These are phyloP conservation scores for Mechanitis mazaeus DNA, from an alignment of 2,888 invertebrate species.

Conservation along the genomic window DNA sequence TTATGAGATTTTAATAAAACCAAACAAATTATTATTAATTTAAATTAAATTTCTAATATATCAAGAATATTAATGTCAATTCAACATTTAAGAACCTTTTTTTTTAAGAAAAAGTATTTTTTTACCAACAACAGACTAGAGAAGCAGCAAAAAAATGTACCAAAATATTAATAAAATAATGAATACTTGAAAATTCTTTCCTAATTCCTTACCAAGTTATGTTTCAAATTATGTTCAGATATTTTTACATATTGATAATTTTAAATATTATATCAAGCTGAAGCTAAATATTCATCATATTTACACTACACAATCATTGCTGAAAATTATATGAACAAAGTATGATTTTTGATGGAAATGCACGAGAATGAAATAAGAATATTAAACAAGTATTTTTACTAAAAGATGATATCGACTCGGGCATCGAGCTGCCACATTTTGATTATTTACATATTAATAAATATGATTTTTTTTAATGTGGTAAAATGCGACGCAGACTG, in stretches of 20 bases:
- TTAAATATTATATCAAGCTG: no score
- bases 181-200: no score
- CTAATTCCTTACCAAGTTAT: no score
- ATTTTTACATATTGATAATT: no score
- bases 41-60: not conserved
- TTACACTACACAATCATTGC: slow-evolving; percentile 3
- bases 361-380: not conserved
- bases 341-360: not conserved
- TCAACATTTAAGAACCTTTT: no score
- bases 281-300: not conserved
- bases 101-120: no score
- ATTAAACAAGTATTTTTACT: not conserved
- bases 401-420: not conserved
- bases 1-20: not conserved
- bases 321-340: not conserved
- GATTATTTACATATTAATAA: no score
- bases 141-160: no score
- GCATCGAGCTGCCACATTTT: no score
- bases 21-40: not conserved
- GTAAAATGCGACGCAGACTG: slow-evolving; percentile 5
- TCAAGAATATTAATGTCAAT: not conserved
- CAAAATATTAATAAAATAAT: no score
- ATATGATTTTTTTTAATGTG: not conserved
- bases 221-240: no score
- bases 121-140: no score